These are phyloP conservation scores for Anagrus nilaparvatae DNA, from an alignment of 1,140 invertebrate species.

Conservation along the genomic window DNA sequence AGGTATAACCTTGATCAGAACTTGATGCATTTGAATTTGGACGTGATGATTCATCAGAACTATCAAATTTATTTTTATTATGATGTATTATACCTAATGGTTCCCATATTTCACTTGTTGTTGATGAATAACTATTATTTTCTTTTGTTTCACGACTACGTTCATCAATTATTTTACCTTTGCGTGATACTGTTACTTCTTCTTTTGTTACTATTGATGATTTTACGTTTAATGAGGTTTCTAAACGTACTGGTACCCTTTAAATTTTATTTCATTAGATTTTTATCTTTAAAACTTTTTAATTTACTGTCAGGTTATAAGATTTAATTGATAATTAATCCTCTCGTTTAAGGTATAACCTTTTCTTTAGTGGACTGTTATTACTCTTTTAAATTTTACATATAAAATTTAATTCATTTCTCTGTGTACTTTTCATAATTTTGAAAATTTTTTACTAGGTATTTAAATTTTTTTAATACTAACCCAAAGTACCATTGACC, in stretches of 20 bases:
- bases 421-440: too few species aligned
- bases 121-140: slow-evolving; percentile 58
- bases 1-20: slow-evolving; percentile 40
- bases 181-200: slow-evolving; percentile 58
- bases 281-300: too few species aligned
- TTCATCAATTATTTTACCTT: slow-evolving; percentile 61
- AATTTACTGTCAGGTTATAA: too few species aligned
- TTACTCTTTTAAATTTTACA: too few species aligned
- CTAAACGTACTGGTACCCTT: slow-evolving; percentile 58
- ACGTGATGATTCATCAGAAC: slow-evolving; percentile 36
- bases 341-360: too few species aligned
- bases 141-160: slow-evolving; percentile 62
- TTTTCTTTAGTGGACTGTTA: too few species aligned
- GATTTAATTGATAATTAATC: too few species aligned
- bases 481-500: too few species aligned
- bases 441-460: too few species aligned
- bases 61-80: slow-evolving; percentile 36
- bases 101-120: slow-evolving; percentile 60
- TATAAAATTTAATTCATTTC: too few species aligned
- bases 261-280: slow-evolving; percentile 20
- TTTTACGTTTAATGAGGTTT: slow-evolving; percentile 63
- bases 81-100: slow-evolving; percentile 46
- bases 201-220: slow-evolving; percentile 63
- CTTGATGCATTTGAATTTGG: slow-evolving; percentile 40
- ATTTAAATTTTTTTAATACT: too few species aligned